phyloP scores from a whole-genome alignment of 2,113 vertebrate species.

The Gallinago jamesoni region DNA sequence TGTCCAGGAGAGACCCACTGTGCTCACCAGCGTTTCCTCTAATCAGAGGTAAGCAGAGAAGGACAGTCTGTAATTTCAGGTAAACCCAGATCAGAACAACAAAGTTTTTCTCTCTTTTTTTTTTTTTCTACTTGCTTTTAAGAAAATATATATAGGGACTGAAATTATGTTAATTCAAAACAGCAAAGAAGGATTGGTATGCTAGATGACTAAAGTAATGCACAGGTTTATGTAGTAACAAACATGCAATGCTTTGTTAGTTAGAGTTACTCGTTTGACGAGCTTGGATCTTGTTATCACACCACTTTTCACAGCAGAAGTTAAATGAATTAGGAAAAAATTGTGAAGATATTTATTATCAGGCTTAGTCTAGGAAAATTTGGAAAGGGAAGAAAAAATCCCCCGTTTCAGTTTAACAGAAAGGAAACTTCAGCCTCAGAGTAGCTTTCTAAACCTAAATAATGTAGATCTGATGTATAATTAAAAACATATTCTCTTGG shows the following conservation, averaged over 20 bases:
- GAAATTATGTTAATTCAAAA: neutral
- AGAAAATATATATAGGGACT: neutral
- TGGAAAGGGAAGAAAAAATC: neutral
- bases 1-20: neutral
- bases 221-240: accelerated
- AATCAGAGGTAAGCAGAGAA: neutral
- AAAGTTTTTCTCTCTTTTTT: neutral
- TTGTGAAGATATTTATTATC: neutral
- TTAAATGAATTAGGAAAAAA: neutral
- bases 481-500: neutral
- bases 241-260: neutral
- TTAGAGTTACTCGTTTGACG: neutral
- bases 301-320: neutral
- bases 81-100: neutral
- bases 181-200: neutral
- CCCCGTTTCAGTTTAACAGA: neutral
- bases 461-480: neutral
- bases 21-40: neutral
- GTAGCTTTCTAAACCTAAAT: neutral
- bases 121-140: neutral
- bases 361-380: neutral
- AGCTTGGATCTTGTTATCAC: neutral
- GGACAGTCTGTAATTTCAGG: neutral
- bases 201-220: neutral
- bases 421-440: neutral